Evolutionary conservation across 2,888 invertebrate genomes (phyloP).

Genomic region (Drosophila prolongata): DNA sequence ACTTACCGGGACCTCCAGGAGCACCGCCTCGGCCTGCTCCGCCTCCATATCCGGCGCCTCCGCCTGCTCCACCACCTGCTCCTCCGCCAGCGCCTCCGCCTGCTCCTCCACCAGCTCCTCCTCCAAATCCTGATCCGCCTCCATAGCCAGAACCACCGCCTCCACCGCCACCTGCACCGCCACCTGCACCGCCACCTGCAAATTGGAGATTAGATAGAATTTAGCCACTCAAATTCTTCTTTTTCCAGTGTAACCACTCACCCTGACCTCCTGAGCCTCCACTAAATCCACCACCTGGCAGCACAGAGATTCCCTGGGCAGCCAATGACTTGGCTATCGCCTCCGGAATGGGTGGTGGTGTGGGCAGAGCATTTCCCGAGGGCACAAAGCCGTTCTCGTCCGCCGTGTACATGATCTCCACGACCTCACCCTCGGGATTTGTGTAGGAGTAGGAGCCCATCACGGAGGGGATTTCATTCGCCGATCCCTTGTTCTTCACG

Average conservation of each 20-base stretch:
- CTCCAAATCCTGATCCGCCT: slow-evolving; percentile 63
- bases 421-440: slow-evolving; percentile 87
- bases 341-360: slow-evolving; percentile 88
- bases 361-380: slow-evolving; percentile 86
- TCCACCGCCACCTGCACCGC: slow-evolving; percentile 47
- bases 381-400: slow-evolving; percentile 89
- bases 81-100: slow-evolving; percentile 27
- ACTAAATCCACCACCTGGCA: slow-evolving; percentile 85
- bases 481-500: slow-evolving; percentile 86
- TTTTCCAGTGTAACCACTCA: slow-evolving; percentile 6
- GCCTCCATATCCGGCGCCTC: slow-evolving; percentile 45
- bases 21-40: slow-evolving; percentile 11
- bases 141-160: slow-evolving; percentile 65
- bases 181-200: too few species aligned
- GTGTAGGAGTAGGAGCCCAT: slow-evolving; percentile 88
- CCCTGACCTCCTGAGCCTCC: slow-evolving; percentile 62
- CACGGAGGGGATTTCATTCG: slow-evolving; percentile 86
- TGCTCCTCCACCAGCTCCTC: slow-evolving; percentile 57
- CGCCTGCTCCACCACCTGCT: slow-evolving; percentile 47
- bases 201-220: background rate
- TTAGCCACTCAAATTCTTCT: background rate
- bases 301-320: slow-evolving; percentile 84
- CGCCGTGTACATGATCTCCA: slow-evolving; percentile 87
- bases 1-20: slow-evolving; percentile 13
- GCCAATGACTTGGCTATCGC: slow-evolving; percentile 87